Percentiles rank a stretch among this genome's conserved stretches.
phyloP scores from a whole-genome alignment of 2,113 vertebrate genomes.

The Tretioscincus oriximinensis region DNA sequence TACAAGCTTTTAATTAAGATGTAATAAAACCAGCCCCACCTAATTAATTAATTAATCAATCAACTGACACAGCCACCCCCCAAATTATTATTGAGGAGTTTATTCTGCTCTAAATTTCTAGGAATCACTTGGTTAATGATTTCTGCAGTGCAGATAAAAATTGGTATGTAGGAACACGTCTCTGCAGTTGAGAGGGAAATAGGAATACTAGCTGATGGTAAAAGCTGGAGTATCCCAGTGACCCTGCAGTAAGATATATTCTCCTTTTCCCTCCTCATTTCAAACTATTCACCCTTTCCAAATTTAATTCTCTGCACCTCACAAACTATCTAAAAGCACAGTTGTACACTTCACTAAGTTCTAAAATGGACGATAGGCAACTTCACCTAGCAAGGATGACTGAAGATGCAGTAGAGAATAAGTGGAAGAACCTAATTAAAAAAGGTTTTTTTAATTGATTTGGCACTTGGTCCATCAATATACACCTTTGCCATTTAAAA shows the following conservation, averaged over 20 bases:
- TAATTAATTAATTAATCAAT: slow-evolving; percentile 47
- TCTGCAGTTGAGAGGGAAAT: slow-evolving; percentile 15
- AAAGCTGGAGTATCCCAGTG: neutral
- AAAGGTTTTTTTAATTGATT: too few relatives aligned
- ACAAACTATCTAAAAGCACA: slow-evolving; percentile 1
- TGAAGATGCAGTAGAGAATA: neutral
- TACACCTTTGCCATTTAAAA: too few relatives aligned
- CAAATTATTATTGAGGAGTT: slow-evolving; percentile 25
- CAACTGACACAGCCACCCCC: neutral
- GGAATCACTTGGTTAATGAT: neutral
- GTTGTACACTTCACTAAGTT: neutral
- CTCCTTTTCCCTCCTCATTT: neutral
- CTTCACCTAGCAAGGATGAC: neutral
- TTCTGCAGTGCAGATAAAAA: slow-evolving; percentile 28
- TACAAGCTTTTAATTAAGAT: slow-evolving; percentile 47
- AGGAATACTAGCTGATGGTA: neutral
- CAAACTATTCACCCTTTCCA: neutral
- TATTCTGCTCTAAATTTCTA: slow-evolving; percentile 27
- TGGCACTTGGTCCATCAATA: too few relatives aligned
- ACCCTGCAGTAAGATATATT: neutral
- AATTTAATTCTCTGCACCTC: slow-evolving; percentile 4
- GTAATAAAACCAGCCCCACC: neutral
- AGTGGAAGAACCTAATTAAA: too few relatives aligned
- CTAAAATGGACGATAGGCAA: slow-evolving; percentile 6
- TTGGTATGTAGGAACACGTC: slow-evolving; percentile 1